These are phyloP conservation scores for Xylocopa sonorina DNA, from an alignment of 1,140 invertebrate species.

Conservation along the genomic window DNA sequence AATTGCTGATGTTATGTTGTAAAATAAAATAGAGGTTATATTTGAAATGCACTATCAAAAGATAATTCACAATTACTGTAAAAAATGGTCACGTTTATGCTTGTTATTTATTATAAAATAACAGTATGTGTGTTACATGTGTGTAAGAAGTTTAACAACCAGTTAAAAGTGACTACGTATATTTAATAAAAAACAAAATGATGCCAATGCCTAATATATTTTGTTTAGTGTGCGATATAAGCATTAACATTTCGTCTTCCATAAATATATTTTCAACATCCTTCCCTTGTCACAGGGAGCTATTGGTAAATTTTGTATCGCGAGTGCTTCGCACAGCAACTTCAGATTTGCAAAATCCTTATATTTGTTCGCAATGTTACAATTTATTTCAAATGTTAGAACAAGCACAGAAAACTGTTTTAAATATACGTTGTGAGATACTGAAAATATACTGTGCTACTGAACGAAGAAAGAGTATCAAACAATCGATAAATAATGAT, in stretches of 20 bases:
- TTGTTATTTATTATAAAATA: slow-evolving; percentile 32
- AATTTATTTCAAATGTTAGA: slow-evolving; percentile 75
- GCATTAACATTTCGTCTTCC: slow-evolving; percentile 59
- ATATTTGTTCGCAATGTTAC: slow-evolving; percentile 72
- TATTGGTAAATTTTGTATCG: slow-evolving; percentile 67
- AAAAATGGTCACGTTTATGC: neutral
- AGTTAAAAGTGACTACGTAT: neutral
- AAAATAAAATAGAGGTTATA: slow-evolving; percentile 7
- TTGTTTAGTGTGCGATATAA: slow-evolving; percentile 72
- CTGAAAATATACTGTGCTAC: slow-evolving; percentile 64
- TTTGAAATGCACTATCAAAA: neutral
- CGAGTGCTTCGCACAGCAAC: slow-evolving; percentile 56
- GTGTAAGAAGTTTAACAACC: neutral
- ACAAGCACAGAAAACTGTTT: slow-evolving; percentile 72
- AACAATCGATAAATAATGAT: slow-evolving; percentile 14
- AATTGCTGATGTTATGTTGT: slow-evolving; percentile 18
- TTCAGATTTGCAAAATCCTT: slow-evolving; percentile 60
- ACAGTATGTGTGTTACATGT: neutral
- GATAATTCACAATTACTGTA: neutral
- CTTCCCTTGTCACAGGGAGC: slow-evolving; percentile 66
- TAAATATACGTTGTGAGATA: slow-evolving; percentile 72
- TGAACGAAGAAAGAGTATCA: slow-evolving; percentile 43
- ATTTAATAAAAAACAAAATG: slow-evolving; percentile 3
- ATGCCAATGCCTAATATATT: slow-evolving; percentile 45
- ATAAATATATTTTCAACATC: slow-evolving; percentile 73